phyloP scores from a whole-genome alignment of 2,113 vertebrate genomes.

The Misgurnus mizolepis region DNA sequence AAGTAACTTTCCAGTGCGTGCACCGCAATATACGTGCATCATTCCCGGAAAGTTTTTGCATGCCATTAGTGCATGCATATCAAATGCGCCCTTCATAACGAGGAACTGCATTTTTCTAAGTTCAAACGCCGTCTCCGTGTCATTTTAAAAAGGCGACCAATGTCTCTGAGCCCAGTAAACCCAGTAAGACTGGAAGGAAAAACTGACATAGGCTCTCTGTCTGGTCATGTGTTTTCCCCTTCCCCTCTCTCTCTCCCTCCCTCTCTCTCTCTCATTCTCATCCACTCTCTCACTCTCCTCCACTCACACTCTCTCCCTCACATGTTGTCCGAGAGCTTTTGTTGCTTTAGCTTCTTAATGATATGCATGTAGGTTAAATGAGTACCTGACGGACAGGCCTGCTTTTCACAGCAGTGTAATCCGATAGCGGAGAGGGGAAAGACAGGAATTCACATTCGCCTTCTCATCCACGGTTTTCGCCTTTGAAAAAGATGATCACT shows the following conservation, averaged over 20 bases:
- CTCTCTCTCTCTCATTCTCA: conserved; percentile 28
- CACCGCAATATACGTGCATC: neutral
- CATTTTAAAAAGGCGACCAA: conserved; percentile 76
- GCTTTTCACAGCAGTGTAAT: conserved; percentile 93
- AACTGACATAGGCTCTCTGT: conserved; percentile 92
- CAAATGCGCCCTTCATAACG: neutral
- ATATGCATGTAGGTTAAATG: conserved; percentile 91
- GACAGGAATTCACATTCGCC: conserved; percentile 87
- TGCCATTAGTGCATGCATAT: neutral
- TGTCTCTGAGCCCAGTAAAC: conserved; percentile 83
- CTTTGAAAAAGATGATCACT: conserved; percentile 98
- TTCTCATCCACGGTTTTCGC: conserved; percentile 61
- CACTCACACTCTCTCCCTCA: conserved; percentile 58
- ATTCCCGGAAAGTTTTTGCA: neutral
- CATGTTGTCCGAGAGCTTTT: conserved; percentile 83
- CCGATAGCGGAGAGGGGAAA: conserved; percentile 92
- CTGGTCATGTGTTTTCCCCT: conserved; percentile 82
- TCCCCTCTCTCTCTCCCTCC: conserved; percentile 26
- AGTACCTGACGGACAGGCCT: conserved; percentile 88
- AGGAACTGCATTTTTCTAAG: conserved; percentile 6
- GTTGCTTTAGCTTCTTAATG: conserved; percentile 83
- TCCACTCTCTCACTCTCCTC: conserved; percentile 70
- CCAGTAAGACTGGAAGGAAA: conserved; percentile 78
- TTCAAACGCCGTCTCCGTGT: conserved; percentile 85
- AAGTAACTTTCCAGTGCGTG: conserved; percentile 74